A percentile compares a stretch with the other conserved stretches of the same genome.
Conservation (phyloP, 2,797 vertebrate genomes). For the Selene dorsalis region DNA sequence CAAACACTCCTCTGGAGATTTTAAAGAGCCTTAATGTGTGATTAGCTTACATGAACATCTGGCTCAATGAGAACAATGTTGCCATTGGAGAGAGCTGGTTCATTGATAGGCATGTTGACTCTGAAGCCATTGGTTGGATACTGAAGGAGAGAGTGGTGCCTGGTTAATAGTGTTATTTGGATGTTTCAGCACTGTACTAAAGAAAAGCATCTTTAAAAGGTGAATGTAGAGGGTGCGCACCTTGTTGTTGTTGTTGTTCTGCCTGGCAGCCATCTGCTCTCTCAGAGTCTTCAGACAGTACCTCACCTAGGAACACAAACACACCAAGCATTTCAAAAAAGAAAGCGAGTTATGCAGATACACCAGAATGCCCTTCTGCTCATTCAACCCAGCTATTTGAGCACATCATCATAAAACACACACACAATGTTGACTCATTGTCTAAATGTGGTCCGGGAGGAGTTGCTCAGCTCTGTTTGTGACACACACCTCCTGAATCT, state of each 20-base stretch:
- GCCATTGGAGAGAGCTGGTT: conserved; percentile 55
- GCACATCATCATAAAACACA: neutral
- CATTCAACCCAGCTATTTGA: neutral
- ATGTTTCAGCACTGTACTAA: neutral
- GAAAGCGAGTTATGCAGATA: neutral
- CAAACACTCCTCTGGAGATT: conserved; percentile 4
- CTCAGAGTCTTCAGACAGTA: conserved; percentile 87
- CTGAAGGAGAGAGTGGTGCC: conserved; percentile 56
- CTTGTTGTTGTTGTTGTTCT: conserved; percentile 77
- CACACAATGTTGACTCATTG: conserved; percentile 40
- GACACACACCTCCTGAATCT: conserved; percentile 90
- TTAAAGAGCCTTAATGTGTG: conserved; percentile 3
- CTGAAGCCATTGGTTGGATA: conserved; percentile 74
- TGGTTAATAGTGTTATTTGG: conserved; percentile 9
- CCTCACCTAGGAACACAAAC: conserved; percentile 78
- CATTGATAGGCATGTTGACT: conserved; percentile 58
- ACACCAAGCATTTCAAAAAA: neutral
- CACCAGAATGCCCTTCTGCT: neutral
- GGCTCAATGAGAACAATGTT: conserved; percentile 41
- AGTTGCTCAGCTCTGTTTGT: neutral
- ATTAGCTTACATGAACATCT: conserved; percentile 63
- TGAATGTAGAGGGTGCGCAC: conserved; percentile 38
- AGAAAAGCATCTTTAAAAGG: neutral
- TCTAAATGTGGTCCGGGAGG: neutral
- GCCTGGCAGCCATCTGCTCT: conserved; percentile 86